Evolutionary conservation across 1,140 invertebrate species (phyloP), one percentile per base, ranked within the genome.

Genomic region (Anadara kagoshimensis): DNA sequence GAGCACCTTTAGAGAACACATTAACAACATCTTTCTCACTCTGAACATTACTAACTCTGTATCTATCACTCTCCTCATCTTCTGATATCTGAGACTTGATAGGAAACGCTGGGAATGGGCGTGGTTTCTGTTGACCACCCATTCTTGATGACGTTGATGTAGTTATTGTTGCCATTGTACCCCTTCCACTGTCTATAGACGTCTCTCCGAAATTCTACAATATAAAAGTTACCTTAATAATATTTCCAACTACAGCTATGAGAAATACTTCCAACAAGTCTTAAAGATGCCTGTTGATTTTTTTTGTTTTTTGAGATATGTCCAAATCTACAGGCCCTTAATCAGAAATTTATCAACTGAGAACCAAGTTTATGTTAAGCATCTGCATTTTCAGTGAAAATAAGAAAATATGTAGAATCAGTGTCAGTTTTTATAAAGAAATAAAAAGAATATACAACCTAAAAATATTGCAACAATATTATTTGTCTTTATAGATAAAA

Each of bases 181-280:
- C 87, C 24, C 82, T 79, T 26, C 88, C 88, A 83, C 88, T 89
- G 78, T 89, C 88, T 43, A 89, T 85, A 1, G 88, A 89, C 47
- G 85, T 82, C 69, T 89, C 86, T 20, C 75, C 71, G 41, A 75
- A 74, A 74, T 82, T 79, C 75, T 81, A 74, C 41, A 75, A 74
- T 3, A 36, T 7, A 36, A 43, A 22, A n/a, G 36, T 16, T 11
- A 36, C 20, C 10, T 10, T 14, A 16, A 58, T 8, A 18, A 18
- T 16, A 58, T 58, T 29, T 24, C 18, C 14, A 3, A 57, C 54
- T 20, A 16, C 45, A 49, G 45, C 18, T 49, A 11, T 49, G 10
- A 10, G 10, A 57, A 57, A n/a, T n/a, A n/a, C n/a, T n/a, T n/a
- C n/a, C n/a, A n/a, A n/a, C n/a, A n/a, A n/a, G n/a, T n/a, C n/a